phyloP scores from a whole-genome alignment of 2,797 vertebrate genomes.

The Silurus aristotelis region DNA sequence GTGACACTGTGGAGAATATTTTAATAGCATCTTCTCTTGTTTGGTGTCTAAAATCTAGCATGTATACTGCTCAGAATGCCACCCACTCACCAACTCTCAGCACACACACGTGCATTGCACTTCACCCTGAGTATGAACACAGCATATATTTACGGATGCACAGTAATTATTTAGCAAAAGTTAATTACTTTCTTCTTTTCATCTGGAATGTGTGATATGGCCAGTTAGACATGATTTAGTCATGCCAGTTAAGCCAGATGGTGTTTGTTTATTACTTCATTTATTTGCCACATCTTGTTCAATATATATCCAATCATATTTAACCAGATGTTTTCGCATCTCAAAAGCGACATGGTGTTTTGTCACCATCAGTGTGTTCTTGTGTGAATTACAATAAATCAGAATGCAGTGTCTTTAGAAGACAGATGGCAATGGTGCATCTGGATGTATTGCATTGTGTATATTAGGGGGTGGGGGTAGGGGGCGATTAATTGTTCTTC shows the following conservation, averaged over 20 bases:
- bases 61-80: no score
- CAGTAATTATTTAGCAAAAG: neutral
- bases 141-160: neutral
- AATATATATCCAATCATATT: constrained; percentile 26
- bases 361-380: constrained; percentile 5
- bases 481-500: neutral
- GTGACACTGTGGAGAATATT: no score
- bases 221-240: constrained; percentile 11
- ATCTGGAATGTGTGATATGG: constrained; percentile 22
- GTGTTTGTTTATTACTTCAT: constrained; percentile 18
- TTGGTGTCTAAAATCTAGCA: no score
- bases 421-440: neutral
- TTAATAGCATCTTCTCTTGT: no score
- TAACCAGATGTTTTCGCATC: constrained; percentile 33
- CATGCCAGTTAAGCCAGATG: constrained; percentile 23
- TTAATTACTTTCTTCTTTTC: constrained; percentile 6
- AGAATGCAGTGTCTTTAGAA: neutral
- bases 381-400: neutral
- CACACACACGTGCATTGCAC: neutral
- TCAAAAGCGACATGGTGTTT: neutral
- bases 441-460: neutral
- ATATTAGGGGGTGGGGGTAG: neutral
- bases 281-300: constrained; percentile 20
- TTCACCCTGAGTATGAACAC: neutral
- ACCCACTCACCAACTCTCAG: no score